phyloP scores from a whole-genome alignment of 2,113 vertebrate species.

The Gymnocephalus cernua region DNA sequence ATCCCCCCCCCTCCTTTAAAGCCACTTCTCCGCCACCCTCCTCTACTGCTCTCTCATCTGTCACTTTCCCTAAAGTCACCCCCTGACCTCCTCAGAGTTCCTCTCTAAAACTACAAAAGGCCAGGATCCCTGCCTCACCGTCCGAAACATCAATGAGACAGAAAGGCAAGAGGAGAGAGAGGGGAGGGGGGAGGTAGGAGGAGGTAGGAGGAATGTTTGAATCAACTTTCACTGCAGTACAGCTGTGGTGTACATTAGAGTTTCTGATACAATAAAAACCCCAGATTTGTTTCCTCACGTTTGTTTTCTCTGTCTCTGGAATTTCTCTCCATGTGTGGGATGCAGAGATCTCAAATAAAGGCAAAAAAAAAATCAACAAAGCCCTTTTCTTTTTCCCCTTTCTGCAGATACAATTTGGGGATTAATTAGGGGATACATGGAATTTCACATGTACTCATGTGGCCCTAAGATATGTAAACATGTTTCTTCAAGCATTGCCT shows the following conservation, averaged over 20 bases:
- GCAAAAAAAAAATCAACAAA: constrained; percentile 63
- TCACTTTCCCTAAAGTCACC: constrained; percentile 77
- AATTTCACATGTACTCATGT: constrained; percentile 51
- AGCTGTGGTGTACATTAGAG: constrained; percentile 73
- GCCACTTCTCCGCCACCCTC: constrained; percentile 61
- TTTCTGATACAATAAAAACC: constrained; percentile 52
- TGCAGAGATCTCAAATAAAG: constrained; percentile 58
- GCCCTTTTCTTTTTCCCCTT: constrained; percentile 38
- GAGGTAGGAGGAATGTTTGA: constrained; percentile 53
- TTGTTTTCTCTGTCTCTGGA: constrained; percentile 64
- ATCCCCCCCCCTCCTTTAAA: constrained; percentile 59
- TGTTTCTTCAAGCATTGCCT: constrained; percentile 18
- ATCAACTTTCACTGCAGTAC: constrained; percentile 62
- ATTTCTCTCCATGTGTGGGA: constrained; percentile 66
- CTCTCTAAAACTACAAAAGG: constrained; percentile 74
- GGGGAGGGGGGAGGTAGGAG: neutral
- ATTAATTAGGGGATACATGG: constrained; percentile 54
- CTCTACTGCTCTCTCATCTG: constrained; percentile 76
- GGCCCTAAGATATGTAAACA: constrained; percentile 64
- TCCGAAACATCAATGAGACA: constrained; percentile 67
- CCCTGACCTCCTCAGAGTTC: constrained; percentile 70
- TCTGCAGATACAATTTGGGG: constrained; percentile 46
- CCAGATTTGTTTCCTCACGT: constrained; percentile 43
- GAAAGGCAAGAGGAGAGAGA: constrained; percentile 19
- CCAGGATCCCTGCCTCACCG: constrained; percentile 54